Evolutionary conservation across 2,888 invertebrate species (phyloP).

Genomic region (Ophion obscuratus): DNA sequence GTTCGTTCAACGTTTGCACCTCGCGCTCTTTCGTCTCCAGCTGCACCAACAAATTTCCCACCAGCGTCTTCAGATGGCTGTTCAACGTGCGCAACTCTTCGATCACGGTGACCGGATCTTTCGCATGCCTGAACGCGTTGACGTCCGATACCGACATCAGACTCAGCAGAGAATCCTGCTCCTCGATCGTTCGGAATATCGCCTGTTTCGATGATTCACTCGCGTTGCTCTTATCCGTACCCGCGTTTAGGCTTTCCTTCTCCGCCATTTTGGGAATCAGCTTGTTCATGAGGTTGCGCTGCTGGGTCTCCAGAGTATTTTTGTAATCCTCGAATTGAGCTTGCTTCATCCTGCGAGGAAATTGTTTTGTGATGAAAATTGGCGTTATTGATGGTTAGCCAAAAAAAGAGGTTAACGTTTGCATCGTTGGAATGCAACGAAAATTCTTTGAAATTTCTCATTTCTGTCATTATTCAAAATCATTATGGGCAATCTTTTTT

Average conservation of each 20-base stretch:
- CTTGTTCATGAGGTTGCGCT: slow-evolving; percentile 73
- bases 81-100: slow-evolving; percentile 89
- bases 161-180: slow-evolving; percentile 87
- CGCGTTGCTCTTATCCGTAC: slow-evolving; percentile 66
- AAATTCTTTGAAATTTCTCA: no score
- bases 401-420: no score
- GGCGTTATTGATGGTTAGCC: not conserved
- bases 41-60: slow-evolving; percentile 87
- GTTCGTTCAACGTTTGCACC: slow-evolving; percentile 86
- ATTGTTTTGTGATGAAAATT: not conserved
- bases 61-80: slow-evolving; percentile 86
- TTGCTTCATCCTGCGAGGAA: slow-evolving; percentile 81
- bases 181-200: slow-evolving; percentile 88
- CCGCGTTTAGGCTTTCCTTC: slow-evolving; percentile 70
- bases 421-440: no score
- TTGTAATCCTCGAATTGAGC: slow-evolving; percentile 80
- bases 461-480: no score
- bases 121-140: slow-evolving; percentile 85
- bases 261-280: slow-evolving; percentile 73
- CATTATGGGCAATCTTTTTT: no score
- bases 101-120: slow-evolving; percentile 87
- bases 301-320: slow-evolving; percentile 76
- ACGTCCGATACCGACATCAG: slow-evolving; percentile 74
- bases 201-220: slow-evolving; percentile 78
- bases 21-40: slow-evolving; percentile 89